Evolutionary conservation across 2,888 invertebrate genomes (phyloP).

Genomic region (Troides aeacus): DNA sequence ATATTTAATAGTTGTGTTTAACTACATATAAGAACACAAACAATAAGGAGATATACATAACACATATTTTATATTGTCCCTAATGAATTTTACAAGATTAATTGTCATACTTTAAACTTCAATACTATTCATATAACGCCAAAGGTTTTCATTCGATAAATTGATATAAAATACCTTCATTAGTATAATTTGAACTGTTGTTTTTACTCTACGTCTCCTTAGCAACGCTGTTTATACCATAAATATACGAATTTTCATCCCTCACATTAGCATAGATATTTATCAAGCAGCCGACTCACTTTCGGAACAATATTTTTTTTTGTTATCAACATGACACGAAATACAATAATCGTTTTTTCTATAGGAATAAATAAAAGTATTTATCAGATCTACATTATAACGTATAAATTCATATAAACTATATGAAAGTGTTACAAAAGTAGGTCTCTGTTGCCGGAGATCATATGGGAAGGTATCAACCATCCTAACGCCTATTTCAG

Average conservation of each 20-base stretch:
- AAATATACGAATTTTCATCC: conserved; percentile 15
- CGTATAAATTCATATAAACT: too few relatives aligned
- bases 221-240: conserved; percentile 15
- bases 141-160: neutral
- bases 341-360: conserved; percentile 3
- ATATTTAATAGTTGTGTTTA: too few relatives aligned
- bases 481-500: too few relatives aligned
- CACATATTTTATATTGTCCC: too few relatives aligned
- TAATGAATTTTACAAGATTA: too few relatives aligned
- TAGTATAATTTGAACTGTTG: conserved; percentile 2
- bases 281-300: conserved; percentile 14
- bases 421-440: too few relatives aligned
- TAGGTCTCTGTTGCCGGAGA: too few relatives aligned
- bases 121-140: neutral
- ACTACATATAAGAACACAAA: too few relatives aligned
- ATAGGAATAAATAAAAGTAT: neutral
- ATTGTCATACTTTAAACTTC: too few relatives aligned
- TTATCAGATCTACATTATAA: neutral
- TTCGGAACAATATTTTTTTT: neutral
- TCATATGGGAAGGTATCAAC: too few relatives aligned
- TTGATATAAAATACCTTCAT: neutral
- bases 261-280: conserved; percentile 24
- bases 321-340: conserved; percentile 17
- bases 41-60: too few relatives aligned
- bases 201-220: conserved; percentile 15